Evolutionary conservation across 1,140 invertebrate genomes (phyloP), one percentile per base, ranked within the genome.

Genomic region (Heliconius himera): DNA sequence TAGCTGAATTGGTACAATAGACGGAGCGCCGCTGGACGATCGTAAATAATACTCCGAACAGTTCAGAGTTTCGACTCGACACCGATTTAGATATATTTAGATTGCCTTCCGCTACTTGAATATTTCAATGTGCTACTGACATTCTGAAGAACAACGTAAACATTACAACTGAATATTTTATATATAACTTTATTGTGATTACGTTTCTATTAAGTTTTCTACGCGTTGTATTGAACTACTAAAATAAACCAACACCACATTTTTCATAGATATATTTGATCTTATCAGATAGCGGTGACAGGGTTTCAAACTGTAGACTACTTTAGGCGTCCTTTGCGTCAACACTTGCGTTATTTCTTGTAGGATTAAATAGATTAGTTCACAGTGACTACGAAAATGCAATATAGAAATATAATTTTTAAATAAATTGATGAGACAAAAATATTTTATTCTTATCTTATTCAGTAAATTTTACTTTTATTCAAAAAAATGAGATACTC

Each of bases 1-100:
- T 60, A 9, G n/a, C 54, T 51, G 46, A 51, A 73, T 54, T 49
- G 29, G 18, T 49, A 46, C 76, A 41, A 49, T 56, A 26, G 70
- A 46, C 41, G 49, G 70, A 73, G 20, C 75, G 78, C 60, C 76
- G 56, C 80, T 81, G 77, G 73, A 82, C 80, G 81, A 81, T 84
- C 79, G 80, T 85, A 83, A 83, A 84, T 81, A 85, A 83, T 83
- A 75, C 77, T 82, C 79, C 74, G 83, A 83, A 85, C 79, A 83
- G 79, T 85, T 82, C 74, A 77, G 78, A 84, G 80, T 85, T 85
- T 85, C 84, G 77, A 81, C 76, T 81, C 82, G 80, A 83, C 83
- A 82, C 79, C 84, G 74, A 83, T 85, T 76, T 74, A 79, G 73
- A 66, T 85, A 85, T 83, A 85, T 85, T 85, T 85, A 85, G 81